phyloP scores from a whole-genome alignment of 2,888 invertebrate species.

The Aleiodes testaceus region DNA sequence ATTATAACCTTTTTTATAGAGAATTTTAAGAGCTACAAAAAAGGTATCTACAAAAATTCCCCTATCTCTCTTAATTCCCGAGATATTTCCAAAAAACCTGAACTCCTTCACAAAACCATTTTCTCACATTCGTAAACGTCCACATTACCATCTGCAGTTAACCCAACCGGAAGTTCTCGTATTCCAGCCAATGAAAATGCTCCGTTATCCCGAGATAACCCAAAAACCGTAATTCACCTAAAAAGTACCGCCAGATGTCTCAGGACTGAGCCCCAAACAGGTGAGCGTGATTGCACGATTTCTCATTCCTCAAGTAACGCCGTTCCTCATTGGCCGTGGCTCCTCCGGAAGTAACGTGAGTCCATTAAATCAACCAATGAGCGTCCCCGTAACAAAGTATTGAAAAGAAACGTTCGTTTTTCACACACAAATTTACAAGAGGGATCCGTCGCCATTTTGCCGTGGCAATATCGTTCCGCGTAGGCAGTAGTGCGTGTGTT shows the following conservation, averaged over 20 bases:
- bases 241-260: conserved; percentile 17
- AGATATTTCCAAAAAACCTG: too few relatives aligned
- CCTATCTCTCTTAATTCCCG: too few relatives aligned
- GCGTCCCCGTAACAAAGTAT: neutral
- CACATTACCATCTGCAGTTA: too few relatives aligned
- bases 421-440: neutral
- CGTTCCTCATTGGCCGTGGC: neutral
- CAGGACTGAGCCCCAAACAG: neutral
- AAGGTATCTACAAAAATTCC: too few relatives aligned
- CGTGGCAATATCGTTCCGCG: conserved; percentile 28
- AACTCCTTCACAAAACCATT: too few relatives aligned
- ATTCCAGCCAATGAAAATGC: too few relatives aligned
- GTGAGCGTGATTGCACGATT: conserved; percentile 22
- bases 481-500: conserved; percentile 39
- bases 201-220: neutral
- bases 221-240: neutral
- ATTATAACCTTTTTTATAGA: too few relatives aligned
- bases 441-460: conserved; percentile 29
- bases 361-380: neutral
- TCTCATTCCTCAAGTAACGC: neutral
- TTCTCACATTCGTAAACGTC: too few relatives aligned
- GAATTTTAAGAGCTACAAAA: too few relatives aligned
- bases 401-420: neutral
- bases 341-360: conserved; percentile 3
- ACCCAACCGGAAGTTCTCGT: too few relatives aligned